phyloP scores from a whole-genome alignment of 2,888 invertebrate species.

The Trachelus stipa region DNA sequence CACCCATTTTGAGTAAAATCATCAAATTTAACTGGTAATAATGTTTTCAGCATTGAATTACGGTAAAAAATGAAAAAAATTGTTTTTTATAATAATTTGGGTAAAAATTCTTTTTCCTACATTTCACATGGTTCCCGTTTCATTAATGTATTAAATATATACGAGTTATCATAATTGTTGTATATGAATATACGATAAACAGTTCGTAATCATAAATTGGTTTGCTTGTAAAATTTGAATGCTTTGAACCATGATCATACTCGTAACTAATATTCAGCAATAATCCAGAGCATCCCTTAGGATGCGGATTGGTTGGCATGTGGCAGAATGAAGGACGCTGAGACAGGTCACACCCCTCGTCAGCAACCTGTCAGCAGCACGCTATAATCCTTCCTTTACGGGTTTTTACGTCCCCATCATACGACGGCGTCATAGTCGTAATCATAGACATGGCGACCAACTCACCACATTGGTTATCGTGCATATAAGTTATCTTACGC shows the following conservation, averaged over 20 bases:
- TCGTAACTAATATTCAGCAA: not conserved
- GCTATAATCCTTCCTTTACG: constrained; percentile 3
- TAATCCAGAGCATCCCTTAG: not conserved
- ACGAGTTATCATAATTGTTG: not conserved
- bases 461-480: not conserved
- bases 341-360: constrained; percentile 7
- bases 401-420: constrained; percentile 5
- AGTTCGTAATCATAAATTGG: not conserved
- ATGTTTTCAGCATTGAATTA: not conserved
- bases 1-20: not conserved
- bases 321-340: not conserved
- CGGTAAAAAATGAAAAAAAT: not conserved
- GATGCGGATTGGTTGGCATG: not conserved
- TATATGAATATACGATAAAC: not conserved
- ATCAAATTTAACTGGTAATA: not conserved
- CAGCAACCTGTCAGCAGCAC: constrained; percentile 5
- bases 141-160: not conserved
- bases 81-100: too few relatives aligned
- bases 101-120: too few relatives aligned
- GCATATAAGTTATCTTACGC: too few relatives aligned
- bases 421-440: not conserved
- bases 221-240: not conserved
- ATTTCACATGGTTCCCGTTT: too few relatives aligned
- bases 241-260: not conserved
- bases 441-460: not conserved